A percentile compares a stretch with the other conserved stretches of the same genome.
Evolutionary conservation across 2,797 vertebrate species (phyloP).

Genomic region (Tadarida brasiliensis): DNA sequence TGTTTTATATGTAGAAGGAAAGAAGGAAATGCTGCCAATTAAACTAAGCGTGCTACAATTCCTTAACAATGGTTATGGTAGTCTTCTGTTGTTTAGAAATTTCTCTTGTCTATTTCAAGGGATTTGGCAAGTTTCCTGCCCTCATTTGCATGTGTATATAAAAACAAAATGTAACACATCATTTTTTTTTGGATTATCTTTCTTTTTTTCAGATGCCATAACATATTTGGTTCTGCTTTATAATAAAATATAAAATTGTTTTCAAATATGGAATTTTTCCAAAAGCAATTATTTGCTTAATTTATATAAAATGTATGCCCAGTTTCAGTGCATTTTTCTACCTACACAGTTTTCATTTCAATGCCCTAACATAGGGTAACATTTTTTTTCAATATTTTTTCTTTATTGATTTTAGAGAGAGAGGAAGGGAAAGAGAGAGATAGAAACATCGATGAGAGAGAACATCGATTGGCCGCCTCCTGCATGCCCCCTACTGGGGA

Average conservation of each 20-base stretch:
- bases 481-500: no score
- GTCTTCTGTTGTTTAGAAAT: not conserved
- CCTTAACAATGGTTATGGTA: not conserved
- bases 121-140: conserved; percentile 4
- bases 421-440: no score
- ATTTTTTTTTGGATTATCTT: not conserved
- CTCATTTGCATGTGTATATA: not conserved
- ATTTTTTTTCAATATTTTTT: not conserved
- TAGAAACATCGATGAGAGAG: no score
- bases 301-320: not conserved
- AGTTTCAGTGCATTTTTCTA: conserved; percentile 10
- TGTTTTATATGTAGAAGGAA: not conserved
- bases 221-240: not conserved
- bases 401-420: no score
- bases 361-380: not conserved
- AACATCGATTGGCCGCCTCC: no score
- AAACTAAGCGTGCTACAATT: not conserved
- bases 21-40: not conserved
- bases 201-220: not conserved
- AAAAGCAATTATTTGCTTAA: not conserved
- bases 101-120: not conserved
- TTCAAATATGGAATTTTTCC: not conserved
- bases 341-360: conserved; percentile 7
- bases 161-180: not conserved
- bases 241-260: not conserved